A percentile compares a stretch with the other conserved stretches of the same genome.
Conservation (phyloP, 1,140 invertebrate species). For the Geopemphigus sp. region DNA sequence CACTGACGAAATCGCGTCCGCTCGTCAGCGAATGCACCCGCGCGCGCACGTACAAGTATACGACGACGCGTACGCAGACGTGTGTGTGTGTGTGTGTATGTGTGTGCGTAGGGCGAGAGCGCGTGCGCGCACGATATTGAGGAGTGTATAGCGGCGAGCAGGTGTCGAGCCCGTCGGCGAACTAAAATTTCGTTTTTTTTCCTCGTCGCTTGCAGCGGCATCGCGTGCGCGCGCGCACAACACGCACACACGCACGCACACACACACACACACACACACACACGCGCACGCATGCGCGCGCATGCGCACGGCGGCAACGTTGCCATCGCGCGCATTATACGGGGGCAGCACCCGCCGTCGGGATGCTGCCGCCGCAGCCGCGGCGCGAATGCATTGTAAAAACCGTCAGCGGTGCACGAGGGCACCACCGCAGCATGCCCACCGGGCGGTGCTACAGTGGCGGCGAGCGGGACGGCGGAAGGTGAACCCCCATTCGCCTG, state of each 20-base stretch:
- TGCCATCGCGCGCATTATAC: not conserved
- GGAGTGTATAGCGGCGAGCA: not conserved
- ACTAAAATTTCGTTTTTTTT: constrained; percentile 12
- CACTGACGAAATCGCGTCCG: constrained; percentile 32
- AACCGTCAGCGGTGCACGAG: not conserved
- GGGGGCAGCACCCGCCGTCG: not conserved
- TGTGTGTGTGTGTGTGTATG: not conserved
- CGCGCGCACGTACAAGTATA: not conserved
- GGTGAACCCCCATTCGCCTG: not conserved
- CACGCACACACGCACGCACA: not conserved
- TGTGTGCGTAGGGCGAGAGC: too few species aligned
- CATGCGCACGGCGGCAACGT: too few species aligned
- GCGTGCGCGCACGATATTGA: not conserved
- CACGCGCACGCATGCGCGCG: too few species aligned
- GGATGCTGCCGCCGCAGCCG: constrained; percentile 20
- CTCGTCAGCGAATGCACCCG: not conserved
- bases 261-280: too few species aligned
- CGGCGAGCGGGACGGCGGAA: not conserved
- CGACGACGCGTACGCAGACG: too few species aligned
- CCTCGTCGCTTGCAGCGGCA: not conserved
- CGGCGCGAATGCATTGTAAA: constrained; percentile 19
- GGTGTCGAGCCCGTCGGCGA: not conserved
- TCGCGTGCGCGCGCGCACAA: not conserved
- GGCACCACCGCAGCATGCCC: not conserved
- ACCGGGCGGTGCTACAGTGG: not conserved